Evolutionary conservation across 2,797 vertebrate genomes (phyloP), one percentile per base, ranked within the genome.

Genomic region (Todus mexicanus): DNA sequence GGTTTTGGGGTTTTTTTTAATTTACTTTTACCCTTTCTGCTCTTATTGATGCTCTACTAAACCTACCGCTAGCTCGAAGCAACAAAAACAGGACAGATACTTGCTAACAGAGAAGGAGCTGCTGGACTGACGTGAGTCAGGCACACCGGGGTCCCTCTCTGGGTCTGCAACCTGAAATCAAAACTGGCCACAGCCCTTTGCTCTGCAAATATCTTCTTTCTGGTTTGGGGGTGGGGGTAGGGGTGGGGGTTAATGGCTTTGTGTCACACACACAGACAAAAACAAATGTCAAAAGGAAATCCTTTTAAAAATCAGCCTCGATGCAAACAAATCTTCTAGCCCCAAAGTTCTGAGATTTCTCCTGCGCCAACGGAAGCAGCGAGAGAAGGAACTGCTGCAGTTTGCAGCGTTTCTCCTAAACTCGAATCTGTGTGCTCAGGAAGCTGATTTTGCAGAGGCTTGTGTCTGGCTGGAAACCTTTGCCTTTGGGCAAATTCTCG

Each of bases 401-500:
- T 26, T 87, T 37, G 17, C 33, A 64, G 64, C 38, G 26, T 81
- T 56, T 74, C 42, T 73, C 66, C 38, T 26, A 33, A 92, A 50
- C 26, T 50, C 4, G 1, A 11, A 59, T 25, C 33, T 35, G 6
- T 35, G n/a, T 23, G 21, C 35, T 57, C n/a, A 23, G 56, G 74
- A 77, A 87, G 31, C 4, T 12, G 61, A 26, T 83, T 77, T 54
- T 29, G 18, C 53, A 45, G 57, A 69, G 78, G 47, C 22, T 91
- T 63, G 2, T 53, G 85, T 51, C 61, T 84, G 90, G 72, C 87
- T 95, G 92, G 89, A 81, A 96, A 91, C 79, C 91, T 95, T 93
- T 86, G 79, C 90, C 93, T 95, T 84, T 51, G 79, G 92, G 76
- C 89, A 84, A 81, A 75, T 81, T 94, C 76, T 87, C 38, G 20